Percentiles rank a stretch among this genome's conserved stretches.
phyloP scores from a whole-genome alignment of 2,888 invertebrate species.

The Branchellion lobata region DNA sequence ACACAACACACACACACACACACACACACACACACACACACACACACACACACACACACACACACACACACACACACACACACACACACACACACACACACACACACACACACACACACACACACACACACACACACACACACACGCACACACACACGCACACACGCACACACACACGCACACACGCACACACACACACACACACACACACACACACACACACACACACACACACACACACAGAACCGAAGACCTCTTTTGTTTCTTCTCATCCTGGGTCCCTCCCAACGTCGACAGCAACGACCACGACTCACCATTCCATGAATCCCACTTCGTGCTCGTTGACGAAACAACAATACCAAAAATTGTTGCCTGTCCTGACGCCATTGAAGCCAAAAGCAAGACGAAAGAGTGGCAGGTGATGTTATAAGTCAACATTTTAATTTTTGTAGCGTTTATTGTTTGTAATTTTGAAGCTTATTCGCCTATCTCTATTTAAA shows the following conservation, averaged over 20 bases:
- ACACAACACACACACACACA: constrained; percentile 45
- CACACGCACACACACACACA: constrained; percentile 3
- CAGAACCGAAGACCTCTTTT: neutral
- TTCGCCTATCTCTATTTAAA: too few species aligned
- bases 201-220: constrained; percentile 10
- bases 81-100: constrained; percentile 38
- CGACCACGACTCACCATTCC: neutral
- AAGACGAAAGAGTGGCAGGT: constrained; percentile 31
- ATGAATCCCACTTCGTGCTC: neutral
- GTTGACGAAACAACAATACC: neutral
- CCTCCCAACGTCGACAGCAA: neutral
- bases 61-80: constrained; percentile 45
- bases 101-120: constrained; percentile 15
- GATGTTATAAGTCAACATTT: too few species aligned
- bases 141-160: constrained; percentile 16
- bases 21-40: constrained; percentile 46
- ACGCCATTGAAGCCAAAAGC: constrained; percentile 21
- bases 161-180: constrained; percentile 5
- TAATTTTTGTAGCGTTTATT: too few species aligned
- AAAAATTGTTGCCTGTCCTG: neutral
- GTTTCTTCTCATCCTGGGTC: neutral
- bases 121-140: constrained; percentile 12
- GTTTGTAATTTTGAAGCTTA: too few species aligned
- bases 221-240: constrained; percentile 17
- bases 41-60: constrained; percentile 45